Conservation (phyloP, 2,113 vertebrate genomes). For the Tylochromis polylepis region DNA sequence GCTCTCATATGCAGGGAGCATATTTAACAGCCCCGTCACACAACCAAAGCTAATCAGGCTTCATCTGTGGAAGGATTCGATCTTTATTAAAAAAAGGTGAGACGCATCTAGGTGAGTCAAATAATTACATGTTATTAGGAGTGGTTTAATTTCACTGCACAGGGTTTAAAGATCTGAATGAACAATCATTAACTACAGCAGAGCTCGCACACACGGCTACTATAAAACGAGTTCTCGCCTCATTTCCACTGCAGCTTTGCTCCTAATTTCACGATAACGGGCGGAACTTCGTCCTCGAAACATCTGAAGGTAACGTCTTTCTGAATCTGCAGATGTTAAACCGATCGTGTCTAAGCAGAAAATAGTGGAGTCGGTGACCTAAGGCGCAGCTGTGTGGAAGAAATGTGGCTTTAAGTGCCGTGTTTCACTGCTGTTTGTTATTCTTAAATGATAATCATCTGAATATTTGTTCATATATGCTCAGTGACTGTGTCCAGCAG, state of each 20-base stretch:
- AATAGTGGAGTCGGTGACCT: background rate
- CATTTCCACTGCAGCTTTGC: background rate
- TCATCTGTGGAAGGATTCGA: background rate
- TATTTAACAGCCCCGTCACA: background rate
- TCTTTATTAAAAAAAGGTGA: background rate
- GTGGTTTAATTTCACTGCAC: background rate
- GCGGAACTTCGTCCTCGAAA: background rate
- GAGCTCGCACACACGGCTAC: background rate
- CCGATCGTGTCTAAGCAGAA: background rate
- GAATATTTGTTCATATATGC: background rate
- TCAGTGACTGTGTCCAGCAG: background rate
- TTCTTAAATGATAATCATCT: background rate
- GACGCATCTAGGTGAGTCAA: background rate
- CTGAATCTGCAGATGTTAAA: background rate
- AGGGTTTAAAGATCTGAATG: background rate
- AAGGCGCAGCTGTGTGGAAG: background rate
- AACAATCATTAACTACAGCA: slow-evolving; percentile 40
- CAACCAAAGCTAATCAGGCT: background rate
- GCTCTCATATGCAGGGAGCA: background rate
- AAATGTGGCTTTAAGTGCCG: background rate
- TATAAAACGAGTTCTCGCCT: background rate
- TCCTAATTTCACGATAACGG: background rate
- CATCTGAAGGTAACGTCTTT: background rate
- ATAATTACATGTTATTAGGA: background rate
- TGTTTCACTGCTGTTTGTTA: background rate